Base-by-base conservation (phyloP, 2,888 invertebrate genomes). In the Hypselothyrea guttata region DNA sequence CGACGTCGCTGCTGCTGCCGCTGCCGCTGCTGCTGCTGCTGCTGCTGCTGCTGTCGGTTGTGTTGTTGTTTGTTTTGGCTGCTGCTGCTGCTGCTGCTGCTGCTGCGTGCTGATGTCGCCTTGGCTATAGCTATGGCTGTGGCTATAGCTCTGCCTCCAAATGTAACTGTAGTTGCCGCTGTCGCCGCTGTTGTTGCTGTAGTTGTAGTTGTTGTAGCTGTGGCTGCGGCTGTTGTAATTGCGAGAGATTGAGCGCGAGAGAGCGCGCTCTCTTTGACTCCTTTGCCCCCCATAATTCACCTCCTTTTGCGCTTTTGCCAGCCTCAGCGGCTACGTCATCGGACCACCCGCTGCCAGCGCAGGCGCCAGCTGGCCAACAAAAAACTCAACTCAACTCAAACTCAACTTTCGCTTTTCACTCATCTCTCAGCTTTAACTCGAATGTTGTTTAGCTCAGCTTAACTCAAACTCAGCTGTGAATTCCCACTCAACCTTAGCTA, bases 291-390 rank as follows among this genome's bases (percentile, higher is more conserved):
- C 11, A 18, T 28, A 27, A 4, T 34, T 27, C 35, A 27, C 38
- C 41, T 33, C 31, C 41, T 33, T 71, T 73, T 76, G 75, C 71
- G 63, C 75, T 71, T 82, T 82, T 75, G 74, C 30, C 74, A 55
- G 75, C 60, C 28, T 34, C 37, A 33, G 48, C 48, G 48, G 48
- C 71, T 54, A 69, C 69, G 69, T 69, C 69, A 69, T 55, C 68
- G 34, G 27, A 4, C 22, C 2, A 4, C 2, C 28, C 12, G 13
- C n/a, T 31, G 35, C n/a, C 28, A 34, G 52, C 71, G 69, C 69
- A 69, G 55, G 67, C 71, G 69, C 71, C 34, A 35, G 5, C 2
- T 12, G 7, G 1, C 27, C 13, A 62, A 28, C 40, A 37, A 16
- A 42, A 16, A 28, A 37, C n/a, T 28, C 3, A 45, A 65, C 64